Base-by-base conservation (phyloP, 2,888 invertebrate genomes). In the Abscondita cerata region DNA sequence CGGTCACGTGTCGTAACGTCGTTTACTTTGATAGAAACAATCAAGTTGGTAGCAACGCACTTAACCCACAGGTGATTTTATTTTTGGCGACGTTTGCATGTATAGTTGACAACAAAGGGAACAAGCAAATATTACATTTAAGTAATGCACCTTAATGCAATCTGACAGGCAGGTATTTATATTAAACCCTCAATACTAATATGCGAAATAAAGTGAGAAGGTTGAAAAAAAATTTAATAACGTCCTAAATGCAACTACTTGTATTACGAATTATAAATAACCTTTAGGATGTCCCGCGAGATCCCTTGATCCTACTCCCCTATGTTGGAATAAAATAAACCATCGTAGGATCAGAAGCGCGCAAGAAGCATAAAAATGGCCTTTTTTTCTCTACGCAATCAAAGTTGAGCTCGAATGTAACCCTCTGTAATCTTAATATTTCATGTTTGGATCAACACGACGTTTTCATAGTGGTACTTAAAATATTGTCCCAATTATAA, bases 301-400 rank as follows among this genome's bases (percentile, higher is more conserved):
- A 64, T 64, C 59, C 56, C 52, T 60, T 60, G 64, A 64, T 60
- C 60, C 57, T 57, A 38, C 57, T 50, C 57, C 64, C 64, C 59
- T 60, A 40, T 31, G 52, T 44, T 50, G 52, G 59, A 64, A 64
- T 64, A 64, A 71, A 69, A 70, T 68, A 70, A 65, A 68, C 69
- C 66, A 64, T 62, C 66, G 65, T 41, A 56, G 69, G 72, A 72
- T 72, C 68, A 73, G 60, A 67, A 64, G 65, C 65, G 70, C 71
- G 68, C 74, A 71, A 68, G 70, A 69, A 75, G 77, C 75, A 77
- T 77, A 75, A 77, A 77, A 77, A 77, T 77, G 73, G 77, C 77
- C 76, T 73, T 74, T 75, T 75, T 76, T 74, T 69, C 69, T 65
- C 62, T 64, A 69, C 69, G 70, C 75, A 76, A 75, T 75, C 75